These are phyloP conservation scores for Melanerpes formicivorus DNA, from an alignment of 2,113 vertebrate species.

Conservation along the genomic window DNA sequence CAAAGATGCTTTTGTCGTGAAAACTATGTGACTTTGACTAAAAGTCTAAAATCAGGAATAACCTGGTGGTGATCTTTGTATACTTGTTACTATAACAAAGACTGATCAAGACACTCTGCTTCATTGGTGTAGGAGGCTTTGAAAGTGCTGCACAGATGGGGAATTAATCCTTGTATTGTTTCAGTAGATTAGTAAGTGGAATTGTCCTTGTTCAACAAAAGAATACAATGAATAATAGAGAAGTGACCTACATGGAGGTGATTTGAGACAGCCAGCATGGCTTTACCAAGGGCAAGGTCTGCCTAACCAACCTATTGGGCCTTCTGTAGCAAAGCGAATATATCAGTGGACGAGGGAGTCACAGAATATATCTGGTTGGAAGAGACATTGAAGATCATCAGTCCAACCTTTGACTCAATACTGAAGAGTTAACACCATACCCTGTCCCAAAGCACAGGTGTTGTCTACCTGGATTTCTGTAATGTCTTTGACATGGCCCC, in stretches of 20 bases:
- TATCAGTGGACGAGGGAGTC: background rate
- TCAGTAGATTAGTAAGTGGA: background rate
- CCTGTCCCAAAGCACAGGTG: no score
- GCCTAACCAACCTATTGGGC: no score
- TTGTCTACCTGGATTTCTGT: no score
- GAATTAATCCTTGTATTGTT: constrained; percentile 18
- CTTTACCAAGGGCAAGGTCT: no score
- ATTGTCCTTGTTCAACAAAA: background rate
- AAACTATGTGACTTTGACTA: background rate
- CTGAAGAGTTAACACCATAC: no score
- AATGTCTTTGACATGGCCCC: no score
- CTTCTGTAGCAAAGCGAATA: no score
- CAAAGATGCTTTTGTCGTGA: background rate
- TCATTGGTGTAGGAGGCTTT: background rate
- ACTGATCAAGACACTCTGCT: background rate
- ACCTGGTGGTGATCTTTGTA: background rate
- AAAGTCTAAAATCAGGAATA: background rate
- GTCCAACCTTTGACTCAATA: background rate
- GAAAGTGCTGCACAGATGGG: background rate
- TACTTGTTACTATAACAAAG: background rate
- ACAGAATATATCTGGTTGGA: background rate
- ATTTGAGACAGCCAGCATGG: no score
- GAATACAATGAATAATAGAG: background rate
- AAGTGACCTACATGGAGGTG: background rate
- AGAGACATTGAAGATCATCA: background rate